Base-by-base conservation (phyloP, 2,113 vertebrate genomes). In the Rhipidura dahli region DNA sequence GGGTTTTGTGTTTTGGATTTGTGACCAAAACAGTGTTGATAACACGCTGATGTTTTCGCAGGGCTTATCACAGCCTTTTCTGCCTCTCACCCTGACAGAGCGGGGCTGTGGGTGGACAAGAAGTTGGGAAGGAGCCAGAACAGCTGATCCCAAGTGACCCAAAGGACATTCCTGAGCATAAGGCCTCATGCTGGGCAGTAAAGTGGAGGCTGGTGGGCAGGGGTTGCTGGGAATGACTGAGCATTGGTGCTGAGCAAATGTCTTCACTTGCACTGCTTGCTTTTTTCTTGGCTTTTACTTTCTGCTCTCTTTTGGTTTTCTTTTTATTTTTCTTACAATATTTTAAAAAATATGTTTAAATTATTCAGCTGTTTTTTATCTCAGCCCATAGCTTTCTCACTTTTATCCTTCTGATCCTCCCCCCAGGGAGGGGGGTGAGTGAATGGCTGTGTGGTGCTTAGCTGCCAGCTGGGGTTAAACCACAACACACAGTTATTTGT, bases 381-480 rank as follows among this genome's bases (percentile, higher is more conserved):
- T 75, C n/a, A 75, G 20, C 14, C 14, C 49, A 30, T 24, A 51
- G 10, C 9, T n/a, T 71, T 60, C n/a, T 59, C 51, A 17, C 19
- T 64, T 33, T 49, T 30, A 28, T 15, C 22, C 10, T 51, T 69
- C 44, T 4, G 5, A 50, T 42, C 19, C 20, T 79, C 14, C 31
- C 24, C 12, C 4, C 28, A 24, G 26, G 30, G 50, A 3, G 7
- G 14, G 3, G 30, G 19, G 13, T 21, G 30, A 64, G 27, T 0
- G 4, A 82, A 49, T 3, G 1, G 60, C 49, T 73, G 11, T n/a
- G 44, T 47, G 44, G 26, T 64, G 50, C 44, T 75, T 11, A 27
- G 12, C 2, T 65, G 54, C 31, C 9, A 26, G 56, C 56, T 37
- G 30, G 44, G 40, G 24, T 76, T 54, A 89, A 76, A 84, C 39